A percentile compares a stretch with the other conserved stretches of the same genome.
Evolutionary conservation across 1,140 invertebrate species (phyloP).

Genomic region (Diploscapter pachys): DNA sequence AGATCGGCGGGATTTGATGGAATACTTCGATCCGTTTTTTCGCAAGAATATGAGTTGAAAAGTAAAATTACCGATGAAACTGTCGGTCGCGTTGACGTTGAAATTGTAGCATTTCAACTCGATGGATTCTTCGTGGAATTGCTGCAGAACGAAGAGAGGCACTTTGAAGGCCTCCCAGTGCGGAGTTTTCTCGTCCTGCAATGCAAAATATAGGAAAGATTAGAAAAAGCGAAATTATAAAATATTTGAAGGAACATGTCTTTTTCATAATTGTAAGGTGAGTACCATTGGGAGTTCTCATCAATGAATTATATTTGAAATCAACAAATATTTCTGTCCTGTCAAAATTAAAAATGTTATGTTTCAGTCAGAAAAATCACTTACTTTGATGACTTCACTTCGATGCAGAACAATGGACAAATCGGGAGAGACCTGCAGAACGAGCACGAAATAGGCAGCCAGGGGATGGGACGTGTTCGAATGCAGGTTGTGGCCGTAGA

Average conservation of each 20-base stretch:
- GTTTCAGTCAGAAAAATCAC: too few species aligned
- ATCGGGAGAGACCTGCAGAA: too few species aligned
- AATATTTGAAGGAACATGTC: conserved; percentile 4
- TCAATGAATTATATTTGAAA: too few species aligned
- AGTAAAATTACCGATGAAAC: conserved; percentile 10
- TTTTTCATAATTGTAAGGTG: not conserved
- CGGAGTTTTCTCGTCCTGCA: conserved; percentile 2
- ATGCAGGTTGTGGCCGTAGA: too few species aligned
- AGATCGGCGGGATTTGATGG: too few species aligned
- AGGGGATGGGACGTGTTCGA: too few species aligned
- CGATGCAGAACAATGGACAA: too few species aligned
- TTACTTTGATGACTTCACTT: too few species aligned
- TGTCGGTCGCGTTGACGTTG: conserved; percentile 15
- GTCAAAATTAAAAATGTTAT: too few species aligned
- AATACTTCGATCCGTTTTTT: too few species aligned
- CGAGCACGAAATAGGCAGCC: too few species aligned
- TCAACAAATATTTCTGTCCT: too few species aligned
- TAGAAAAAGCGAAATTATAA: not conserved
- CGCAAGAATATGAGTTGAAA: not conserved
- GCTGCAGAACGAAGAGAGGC: conserved; percentile 8
- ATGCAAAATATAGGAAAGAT: not conserved
- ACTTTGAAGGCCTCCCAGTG: conserved; percentile 3
- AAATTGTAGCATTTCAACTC: conserved; percentile 16
- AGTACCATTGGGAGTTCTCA: not conserved
- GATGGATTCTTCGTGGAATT: not conserved